Percentiles rank a stretch among this genome's conserved stretches.
These are phyloP conservation scores for Linepithema humile DNA, from an alignment of 1,140 invertebrate genomes.

Conservation along the genomic window DNA sequence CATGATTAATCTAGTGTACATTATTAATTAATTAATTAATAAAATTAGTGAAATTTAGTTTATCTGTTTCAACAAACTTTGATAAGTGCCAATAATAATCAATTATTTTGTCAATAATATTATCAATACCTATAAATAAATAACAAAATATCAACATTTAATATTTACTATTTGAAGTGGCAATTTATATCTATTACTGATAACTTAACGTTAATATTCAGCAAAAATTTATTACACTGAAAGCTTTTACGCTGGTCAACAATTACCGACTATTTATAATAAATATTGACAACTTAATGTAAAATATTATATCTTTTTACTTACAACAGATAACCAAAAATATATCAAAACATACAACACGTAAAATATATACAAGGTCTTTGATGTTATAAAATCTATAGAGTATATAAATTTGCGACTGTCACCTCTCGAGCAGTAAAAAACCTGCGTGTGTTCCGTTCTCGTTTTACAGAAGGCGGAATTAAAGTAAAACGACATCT, in stretches of 20 bases:
- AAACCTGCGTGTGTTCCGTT: not conserved
- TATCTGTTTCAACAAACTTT: no score
- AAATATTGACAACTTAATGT: not conserved
- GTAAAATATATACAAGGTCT: not conserved
- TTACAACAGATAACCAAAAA: not conserved
- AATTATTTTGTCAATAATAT: no score
- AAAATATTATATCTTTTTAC: not conserved
- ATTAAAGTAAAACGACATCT: conserved; percentile 53
- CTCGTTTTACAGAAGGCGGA: conserved; percentile 18
- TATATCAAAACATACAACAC: not conserved
- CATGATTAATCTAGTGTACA: not conserved
- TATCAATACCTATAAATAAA: no score
- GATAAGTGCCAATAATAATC: no score
- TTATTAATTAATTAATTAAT: not conserved
- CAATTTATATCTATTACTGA: not conserved
- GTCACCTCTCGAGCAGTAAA: no score
- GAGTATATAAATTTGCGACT: no score
- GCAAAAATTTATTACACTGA: not conserved
- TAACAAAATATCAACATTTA: not conserved
- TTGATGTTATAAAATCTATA: no score
- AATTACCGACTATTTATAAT: not conserved
- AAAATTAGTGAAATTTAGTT: no score
- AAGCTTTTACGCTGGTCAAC: not conserved
- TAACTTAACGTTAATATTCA: not conserved
- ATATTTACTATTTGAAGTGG: not conserved